Conservation (phyloP, 2,113 vertebrate genomes). For the Callospermophilus lateralis region DNA sequence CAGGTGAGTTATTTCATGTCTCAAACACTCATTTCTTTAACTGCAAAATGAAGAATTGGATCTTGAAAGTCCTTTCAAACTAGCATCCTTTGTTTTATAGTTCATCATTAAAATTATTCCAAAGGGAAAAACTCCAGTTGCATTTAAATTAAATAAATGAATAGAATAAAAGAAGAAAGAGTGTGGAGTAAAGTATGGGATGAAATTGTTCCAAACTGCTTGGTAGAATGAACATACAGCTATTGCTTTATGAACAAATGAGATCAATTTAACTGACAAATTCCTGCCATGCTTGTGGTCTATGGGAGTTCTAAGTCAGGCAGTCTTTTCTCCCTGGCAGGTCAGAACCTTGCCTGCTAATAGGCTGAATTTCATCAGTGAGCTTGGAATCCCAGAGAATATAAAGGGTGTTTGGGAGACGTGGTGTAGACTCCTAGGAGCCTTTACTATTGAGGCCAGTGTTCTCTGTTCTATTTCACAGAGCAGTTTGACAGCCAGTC, state of each 20-base stretch:
- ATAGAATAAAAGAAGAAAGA: background rate
- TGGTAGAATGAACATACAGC: background rate
- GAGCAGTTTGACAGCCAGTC: background rate
- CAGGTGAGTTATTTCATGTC: background rate
- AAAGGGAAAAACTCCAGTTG: background rate
- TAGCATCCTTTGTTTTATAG: background rate
- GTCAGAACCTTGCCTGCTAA: background rate
- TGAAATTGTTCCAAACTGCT: background rate
- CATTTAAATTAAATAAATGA: conserved; percentile 44
- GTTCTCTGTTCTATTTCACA: conserved; percentile 23
- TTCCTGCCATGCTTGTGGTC: conserved; percentile 49
- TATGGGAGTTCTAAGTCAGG: background rate
- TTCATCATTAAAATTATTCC: conserved; percentile 4
- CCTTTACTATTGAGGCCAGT: background rate
- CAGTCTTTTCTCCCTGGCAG: conserved; percentile 10
- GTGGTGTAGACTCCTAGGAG: background rate
- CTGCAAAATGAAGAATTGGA: background rate
- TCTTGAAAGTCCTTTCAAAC: background rate
- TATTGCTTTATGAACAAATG: conserved; percentile 54
- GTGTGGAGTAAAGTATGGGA: background rate
- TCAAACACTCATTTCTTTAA: background rate
- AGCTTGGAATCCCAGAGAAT: background rate
- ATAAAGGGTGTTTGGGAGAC: background rate
- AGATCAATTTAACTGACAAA: conserved; percentile 52
- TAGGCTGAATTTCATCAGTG: conserved; percentile 16